Conservation (phyloP, 2,888 invertebrate genomes). For the Oscheius sp. region DNA sequence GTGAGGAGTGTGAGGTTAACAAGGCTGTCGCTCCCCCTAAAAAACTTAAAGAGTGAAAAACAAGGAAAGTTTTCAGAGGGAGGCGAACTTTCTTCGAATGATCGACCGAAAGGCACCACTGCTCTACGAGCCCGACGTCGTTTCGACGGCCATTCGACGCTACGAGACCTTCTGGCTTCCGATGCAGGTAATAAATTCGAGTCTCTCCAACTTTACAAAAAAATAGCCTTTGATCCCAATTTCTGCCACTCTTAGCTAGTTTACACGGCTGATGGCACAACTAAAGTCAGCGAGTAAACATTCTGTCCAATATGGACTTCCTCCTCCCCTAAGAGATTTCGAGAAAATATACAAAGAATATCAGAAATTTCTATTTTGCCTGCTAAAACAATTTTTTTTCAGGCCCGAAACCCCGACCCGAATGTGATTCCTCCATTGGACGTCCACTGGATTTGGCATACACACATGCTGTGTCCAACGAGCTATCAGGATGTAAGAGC, state of each 20-base stretch:
- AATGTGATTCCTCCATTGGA: slow-evolving; percentile 76
- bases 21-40: neutral
- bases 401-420: slow-evolving; percentile 62
- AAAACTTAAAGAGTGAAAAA: neutral
- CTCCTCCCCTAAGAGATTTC: no score
- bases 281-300: no score
- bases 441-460: slow-evolving; percentile 77
- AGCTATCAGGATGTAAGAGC: slow-evolving; percentile 60
- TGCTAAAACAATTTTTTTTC: slow-evolving; percentile 27
- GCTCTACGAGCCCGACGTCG: slow-evolving; percentile 72
- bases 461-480: slow-evolving; percentile 70
- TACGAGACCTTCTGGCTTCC: slow-evolving; percentile 76
- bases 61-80: slow-evolving; percentile 62
- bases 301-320: no score
- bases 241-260: no score
- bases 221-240: neutral
- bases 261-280: no score
- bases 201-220: neutral
- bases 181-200: slow-evolving; percentile 69
- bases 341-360: no score
- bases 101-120: slow-evolving; percentile 73
- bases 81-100: slow-evolving; percentile 73
- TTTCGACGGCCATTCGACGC: slow-evolving; percentile 75
- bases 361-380: neutral
- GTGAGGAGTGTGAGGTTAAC: slow-evolving; percentile 1